These are phyloP conservation scores for Coremacera marginata DNA, from an alignment of 2,888 invertebrate species.

Conservation along the genomic window DNA sequence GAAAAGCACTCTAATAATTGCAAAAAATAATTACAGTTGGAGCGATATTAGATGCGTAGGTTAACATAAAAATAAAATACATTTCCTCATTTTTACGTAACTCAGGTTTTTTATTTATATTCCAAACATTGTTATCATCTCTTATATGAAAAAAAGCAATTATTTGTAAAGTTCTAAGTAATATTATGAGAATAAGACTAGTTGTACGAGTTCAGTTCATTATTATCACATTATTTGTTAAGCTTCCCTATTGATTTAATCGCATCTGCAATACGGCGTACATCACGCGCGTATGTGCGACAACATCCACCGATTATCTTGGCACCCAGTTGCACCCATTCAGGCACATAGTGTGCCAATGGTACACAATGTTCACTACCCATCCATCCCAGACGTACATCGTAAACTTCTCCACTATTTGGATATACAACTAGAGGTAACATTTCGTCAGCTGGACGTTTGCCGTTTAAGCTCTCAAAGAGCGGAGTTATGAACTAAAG, in stretches of 20 bases:
- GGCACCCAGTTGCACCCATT: slow-evolving; percentile 87
- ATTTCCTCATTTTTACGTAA: no score
- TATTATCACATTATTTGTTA: slow-evolving; percentile 44
- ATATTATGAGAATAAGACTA: no score
- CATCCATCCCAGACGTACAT: slow-evolving; percentile 72
- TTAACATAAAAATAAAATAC: no score
- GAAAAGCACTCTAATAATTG: no score
- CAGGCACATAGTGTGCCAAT: slow-evolving; percentile 79
- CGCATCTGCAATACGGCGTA: slow-evolving; percentile 76
- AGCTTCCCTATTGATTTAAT: slow-evolving; percentile 54
- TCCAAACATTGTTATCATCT: no score
- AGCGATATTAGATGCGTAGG: no score
- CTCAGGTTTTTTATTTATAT: no score
- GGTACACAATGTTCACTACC: slow-evolving; percentile 79
- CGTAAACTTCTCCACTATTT: slow-evolving; percentile 79
- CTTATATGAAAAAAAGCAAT: no score
- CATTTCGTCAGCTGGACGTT: slow-evolving; percentile 64
- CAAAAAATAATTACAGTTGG: no score
- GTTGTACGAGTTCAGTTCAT: no score
- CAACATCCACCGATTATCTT: slow-evolving; percentile 94
- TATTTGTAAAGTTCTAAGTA: no score
- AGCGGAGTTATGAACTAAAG: slow-evolving; percentile 73
- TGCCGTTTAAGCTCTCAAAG: slow-evolving; percentile 72
- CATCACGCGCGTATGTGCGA: slow-evolving; percentile 85
- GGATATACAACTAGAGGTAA: slow-evolving; percentile 91